phyloP scores from a whole-genome alignment of 2,888 invertebrate genomes.

The Rhagophthalmus giganteus region DNA sequence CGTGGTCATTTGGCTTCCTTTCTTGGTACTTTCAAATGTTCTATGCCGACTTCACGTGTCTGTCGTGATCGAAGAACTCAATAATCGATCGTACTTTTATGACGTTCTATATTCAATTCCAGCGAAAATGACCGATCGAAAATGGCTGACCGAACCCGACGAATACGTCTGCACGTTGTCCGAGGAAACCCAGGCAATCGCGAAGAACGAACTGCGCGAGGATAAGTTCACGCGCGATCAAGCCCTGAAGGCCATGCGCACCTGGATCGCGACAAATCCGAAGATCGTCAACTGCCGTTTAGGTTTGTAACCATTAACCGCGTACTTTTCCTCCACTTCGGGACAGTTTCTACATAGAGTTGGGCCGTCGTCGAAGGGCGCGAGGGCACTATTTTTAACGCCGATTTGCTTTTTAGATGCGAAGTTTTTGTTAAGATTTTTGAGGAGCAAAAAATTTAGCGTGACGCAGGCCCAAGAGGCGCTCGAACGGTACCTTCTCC shows the following conservation, averaged over 20 bases:
- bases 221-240: conserved; percentile 66
- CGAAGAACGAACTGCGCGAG: conserved; percentile 70
- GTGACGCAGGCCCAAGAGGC: conserved; percentile 78
- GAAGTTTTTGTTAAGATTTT: conserved; percentile 71
- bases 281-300: conserved; percentile 69
- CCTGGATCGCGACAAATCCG: conserved; percentile 73
- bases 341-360: too few relatives aligned
- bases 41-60: too few relatives aligned
- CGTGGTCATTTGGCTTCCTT: too few relatives aligned
- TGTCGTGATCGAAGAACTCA: too few relatives aligned
- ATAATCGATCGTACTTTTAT: too few relatives aligned
- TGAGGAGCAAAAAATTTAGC: conserved; percentile 80
- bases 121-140: conserved; percentile 41
- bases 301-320: conserved; percentile 56
- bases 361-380: not conserved
- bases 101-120: too few relatives aligned
- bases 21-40: too few relatives aligned
- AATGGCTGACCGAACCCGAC: conserved; percentile 65
- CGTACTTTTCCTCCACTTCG: not conserved
- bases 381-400: too few relatives aligned
- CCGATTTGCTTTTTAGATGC: conserved; percentile 68
- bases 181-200: conserved; percentile 64
- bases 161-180: conserved; percentile 66
- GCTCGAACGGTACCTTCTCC: conserved; percentile 74
- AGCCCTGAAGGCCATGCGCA: conserved; percentile 67